Percentiles rank a stretch among this genome's conserved stretches.
These are phyloP conservation scores for Mormyrops boulengeri DNA, from an alignment of 2,797 vertebrate species.

Conservation along the genomic window DNA sequence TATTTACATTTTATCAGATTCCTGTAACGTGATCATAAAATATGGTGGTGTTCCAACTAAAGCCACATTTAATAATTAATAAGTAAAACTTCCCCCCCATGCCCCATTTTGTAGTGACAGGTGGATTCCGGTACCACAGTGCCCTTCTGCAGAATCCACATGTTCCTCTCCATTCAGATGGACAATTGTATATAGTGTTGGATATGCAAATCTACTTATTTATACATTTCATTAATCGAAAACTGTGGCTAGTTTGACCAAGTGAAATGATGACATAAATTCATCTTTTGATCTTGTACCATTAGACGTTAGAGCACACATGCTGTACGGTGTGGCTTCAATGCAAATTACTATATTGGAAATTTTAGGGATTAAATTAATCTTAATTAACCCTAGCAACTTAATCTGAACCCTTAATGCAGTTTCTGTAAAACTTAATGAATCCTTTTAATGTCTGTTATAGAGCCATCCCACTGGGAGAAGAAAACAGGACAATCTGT, in stretches of 20 bases:
- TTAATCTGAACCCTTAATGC: constrained; percentile 50
- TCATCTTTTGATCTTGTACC: not conserved
- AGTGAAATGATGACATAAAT: not conserved
- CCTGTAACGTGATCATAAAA: too few species aligned
- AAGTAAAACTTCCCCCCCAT: too few species aligned
- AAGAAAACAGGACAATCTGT: constrained; percentile 50
- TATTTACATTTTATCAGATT: too few species aligned
- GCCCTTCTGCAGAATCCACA: not conserved
- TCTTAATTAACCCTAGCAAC: constrained; percentile 43
- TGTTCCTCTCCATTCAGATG: not conserved
- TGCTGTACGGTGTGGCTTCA: not conserved
- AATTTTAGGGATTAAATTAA: constrained; percentile 3
- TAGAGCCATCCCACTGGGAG: constrained; percentile 53
- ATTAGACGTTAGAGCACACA: not conserved
- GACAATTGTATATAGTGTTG: not conserved
- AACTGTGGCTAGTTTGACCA: not conserved
- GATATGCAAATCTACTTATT: not conserved
- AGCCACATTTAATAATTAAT: too few species aligned
- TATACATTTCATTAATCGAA: not conserved
- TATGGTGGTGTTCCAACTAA: too few species aligned
- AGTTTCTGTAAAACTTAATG: constrained; percentile 65
- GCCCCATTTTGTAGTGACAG: too few species aligned
- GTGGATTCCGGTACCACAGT: too few species aligned
- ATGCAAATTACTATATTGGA: not conserved
- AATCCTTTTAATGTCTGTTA: constrained; percentile 60